Evolutionary conservation across 2,113 vertebrate genomes (phyloP).

Genomic region (Thomomys bottae): DNA sequence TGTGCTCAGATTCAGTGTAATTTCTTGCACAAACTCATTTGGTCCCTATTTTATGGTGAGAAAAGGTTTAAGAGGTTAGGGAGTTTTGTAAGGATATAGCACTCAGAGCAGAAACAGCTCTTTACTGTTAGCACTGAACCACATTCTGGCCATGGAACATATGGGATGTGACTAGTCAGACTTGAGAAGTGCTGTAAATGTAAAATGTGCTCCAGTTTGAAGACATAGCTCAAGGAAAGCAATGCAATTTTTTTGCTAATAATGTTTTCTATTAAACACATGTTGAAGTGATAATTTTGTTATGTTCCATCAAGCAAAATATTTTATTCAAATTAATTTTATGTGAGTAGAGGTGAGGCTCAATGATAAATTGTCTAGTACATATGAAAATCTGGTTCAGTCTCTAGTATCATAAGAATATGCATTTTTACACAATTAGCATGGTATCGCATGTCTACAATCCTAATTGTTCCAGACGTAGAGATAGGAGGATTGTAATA

Average conservation of each 20-base stretch:
- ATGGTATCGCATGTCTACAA: too few relatives aligned
- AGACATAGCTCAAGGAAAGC: not conserved
- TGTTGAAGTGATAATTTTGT: not conserved
- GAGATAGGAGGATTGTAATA: too few relatives aligned
- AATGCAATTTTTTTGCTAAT: not conserved
- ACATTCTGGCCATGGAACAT: accelerated
- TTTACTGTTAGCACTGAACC: not conserved
- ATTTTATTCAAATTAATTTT: not conserved
- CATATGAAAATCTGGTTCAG: not conserved
- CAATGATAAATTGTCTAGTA: not conserved
- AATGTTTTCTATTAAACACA: not conserved
- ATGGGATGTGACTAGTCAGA: not conserved
- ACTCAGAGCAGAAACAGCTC: not conserved
- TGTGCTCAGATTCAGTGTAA: not conserved
- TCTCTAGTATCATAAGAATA: not conserved
- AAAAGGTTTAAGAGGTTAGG: not conserved
- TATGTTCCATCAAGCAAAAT: not conserved
- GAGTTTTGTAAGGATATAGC: not conserved
- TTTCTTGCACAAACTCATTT: not conserved
- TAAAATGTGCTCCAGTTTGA: not conserved
- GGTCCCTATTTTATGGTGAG: not conserved
- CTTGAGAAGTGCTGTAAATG: not conserved
- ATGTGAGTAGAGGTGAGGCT: not conserved
- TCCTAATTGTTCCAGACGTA: too few relatives aligned
- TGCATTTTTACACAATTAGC: too few relatives aligned